Evolutionary conservation across 2,113 vertebrate genomes (phyloP).

Genomic region (Malurus elegans): DNA sequence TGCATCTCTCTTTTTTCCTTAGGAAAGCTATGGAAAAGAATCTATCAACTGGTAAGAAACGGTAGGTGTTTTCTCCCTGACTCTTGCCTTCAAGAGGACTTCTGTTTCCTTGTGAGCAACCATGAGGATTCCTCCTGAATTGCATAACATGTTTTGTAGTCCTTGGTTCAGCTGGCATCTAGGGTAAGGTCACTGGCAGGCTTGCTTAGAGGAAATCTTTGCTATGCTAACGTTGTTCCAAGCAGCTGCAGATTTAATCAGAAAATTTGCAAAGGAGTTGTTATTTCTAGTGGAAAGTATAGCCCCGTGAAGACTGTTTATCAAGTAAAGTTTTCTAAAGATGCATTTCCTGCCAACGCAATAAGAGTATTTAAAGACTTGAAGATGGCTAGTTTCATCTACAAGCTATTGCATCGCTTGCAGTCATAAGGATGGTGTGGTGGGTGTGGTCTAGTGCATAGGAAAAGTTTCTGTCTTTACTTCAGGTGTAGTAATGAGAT

Average conservation of each 20-base stretch:
- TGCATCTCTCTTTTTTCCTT: background rate
- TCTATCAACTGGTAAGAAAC: background rate
- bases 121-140: background rate
- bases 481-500: background rate
- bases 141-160: background rate
- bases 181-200: background rate
- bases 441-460: background rate
- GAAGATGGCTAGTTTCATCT: background rate
- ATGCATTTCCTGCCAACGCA: background rate
- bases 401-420: background rate
- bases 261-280: background rate
- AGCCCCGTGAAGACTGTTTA: background rate
- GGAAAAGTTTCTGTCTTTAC: background rate
- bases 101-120: background rate
- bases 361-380: background rate
- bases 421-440: background rate
- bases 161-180: background rate
- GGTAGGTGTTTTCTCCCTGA: background rate
- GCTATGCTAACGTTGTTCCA: background rate
- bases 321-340: background rate
- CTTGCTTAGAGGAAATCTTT: background rate
- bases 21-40: background rate
- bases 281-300: background rate
- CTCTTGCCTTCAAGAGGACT: background rate
- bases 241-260: constrained; percentile 11